A percentile compares a stretch with the other conserved stretches of the same genome.
Conservation (phyloP, 2,113 vertebrate species). For the Stegostoma tigrinum region DNA sequence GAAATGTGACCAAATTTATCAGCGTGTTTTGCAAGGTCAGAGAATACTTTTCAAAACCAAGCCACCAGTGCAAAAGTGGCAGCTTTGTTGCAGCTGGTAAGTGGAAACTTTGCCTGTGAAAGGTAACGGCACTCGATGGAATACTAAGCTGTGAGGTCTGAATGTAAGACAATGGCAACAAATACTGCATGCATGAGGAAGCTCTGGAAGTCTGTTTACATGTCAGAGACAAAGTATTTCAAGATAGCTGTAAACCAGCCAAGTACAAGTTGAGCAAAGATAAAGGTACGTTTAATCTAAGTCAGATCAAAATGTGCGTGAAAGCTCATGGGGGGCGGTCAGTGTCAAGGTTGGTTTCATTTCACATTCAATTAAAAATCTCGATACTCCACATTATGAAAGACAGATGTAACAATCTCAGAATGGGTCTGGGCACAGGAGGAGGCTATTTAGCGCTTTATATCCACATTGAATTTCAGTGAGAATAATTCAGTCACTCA, state of each 20-base stretch:
- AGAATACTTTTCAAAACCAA: too few relatives aligned
- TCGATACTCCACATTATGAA: background rate
- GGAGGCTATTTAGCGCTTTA: background rate
- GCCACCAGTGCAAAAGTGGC: too few relatives aligned
- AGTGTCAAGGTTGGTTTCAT: background rate
- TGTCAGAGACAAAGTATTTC: background rate
- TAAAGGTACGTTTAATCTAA: background rate
- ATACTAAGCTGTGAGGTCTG: background rate
- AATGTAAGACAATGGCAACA: background rate
- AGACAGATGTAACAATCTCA: background rate
- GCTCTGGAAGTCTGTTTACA: background rate
- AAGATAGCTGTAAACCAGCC: background rate
- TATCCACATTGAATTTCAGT: background rate
- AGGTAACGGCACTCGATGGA: too few relatives aligned
- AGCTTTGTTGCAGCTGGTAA: too few relatives aligned
- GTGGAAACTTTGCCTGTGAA: too few relatives aligned
- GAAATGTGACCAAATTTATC: too few relatives aligned
- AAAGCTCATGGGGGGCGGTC: background rate
- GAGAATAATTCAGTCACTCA: background rate
- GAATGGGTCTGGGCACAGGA: background rate
- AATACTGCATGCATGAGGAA: background rate
- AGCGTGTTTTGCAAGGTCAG: too few relatives aligned
- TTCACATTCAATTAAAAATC: background rate
- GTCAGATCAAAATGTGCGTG: background rate
- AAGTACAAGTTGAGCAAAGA: background rate